Conservation (phyloP, 2,113 vertebrate species). For the Acinonyx jubatus region DNA sequence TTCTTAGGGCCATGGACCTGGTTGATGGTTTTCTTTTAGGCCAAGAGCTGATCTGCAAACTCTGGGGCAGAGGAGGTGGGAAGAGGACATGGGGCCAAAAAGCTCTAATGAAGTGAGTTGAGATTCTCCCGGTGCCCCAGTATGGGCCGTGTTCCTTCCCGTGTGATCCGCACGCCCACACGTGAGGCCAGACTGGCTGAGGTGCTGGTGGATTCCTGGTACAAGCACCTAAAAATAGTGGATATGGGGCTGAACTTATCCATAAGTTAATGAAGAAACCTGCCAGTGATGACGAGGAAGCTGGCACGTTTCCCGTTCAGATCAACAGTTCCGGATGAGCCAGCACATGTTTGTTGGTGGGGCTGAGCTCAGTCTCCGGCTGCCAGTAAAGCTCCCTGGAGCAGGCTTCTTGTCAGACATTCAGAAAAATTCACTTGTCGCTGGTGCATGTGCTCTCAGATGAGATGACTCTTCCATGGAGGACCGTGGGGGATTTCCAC, state of each 20-base stretch:
- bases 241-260: neutral
- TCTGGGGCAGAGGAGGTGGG: neutral
- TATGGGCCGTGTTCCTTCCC: neutral
- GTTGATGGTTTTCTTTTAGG: neutral
- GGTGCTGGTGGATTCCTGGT: neutral
- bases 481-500: neutral
- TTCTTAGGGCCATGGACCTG: neutral
- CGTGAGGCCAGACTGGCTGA: neutral
- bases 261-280: conserved; percentile 44
- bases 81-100: neutral
- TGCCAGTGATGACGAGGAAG: neutral
- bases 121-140: neutral
- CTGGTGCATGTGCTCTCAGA: neutral
- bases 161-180: rapidly evolving
- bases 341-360: neutral
- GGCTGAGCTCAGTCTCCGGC: neutral
- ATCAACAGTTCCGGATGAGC: neutral
- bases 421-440: neutral
- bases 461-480: neutral
- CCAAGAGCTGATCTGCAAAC: neutral
- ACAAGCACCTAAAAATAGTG: conserved; percentile 44
- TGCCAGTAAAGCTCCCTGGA: neutral
- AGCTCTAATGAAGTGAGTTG: neutral
- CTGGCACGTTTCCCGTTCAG: neutral
- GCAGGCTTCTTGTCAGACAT: neutral